A percentile compares a stretch with the other conserved stretches of the same genome.
Evolutionary conservation across 2,797 vertebrate species (phyloP).

Genomic region (Sarcophilus harrisii): DNA sequence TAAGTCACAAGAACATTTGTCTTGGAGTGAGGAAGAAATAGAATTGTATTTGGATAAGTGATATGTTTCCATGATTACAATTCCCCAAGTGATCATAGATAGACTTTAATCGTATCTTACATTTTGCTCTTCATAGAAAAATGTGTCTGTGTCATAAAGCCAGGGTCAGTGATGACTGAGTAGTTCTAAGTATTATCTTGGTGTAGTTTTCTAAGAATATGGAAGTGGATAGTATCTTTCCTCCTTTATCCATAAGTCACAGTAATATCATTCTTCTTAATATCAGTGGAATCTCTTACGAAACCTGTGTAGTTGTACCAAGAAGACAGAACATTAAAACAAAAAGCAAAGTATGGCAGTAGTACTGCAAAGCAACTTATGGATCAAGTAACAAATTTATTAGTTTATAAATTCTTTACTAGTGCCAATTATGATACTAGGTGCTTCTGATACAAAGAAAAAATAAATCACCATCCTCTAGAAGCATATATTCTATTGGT

Average conservation of each 20-base stretch:
- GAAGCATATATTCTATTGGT: neutral
- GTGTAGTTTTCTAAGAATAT: neutral
- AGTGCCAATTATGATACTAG: neutral
- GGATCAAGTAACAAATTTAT: neutral
- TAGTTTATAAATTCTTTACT: neutral
- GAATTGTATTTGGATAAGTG: rapidly evolving
- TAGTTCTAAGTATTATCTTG: neutral
- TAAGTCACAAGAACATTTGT: neutral
- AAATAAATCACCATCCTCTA: neutral
- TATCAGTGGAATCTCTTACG: neutral
- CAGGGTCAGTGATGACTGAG: neutral
- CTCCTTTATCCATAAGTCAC: neutral
- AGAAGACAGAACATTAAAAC: rapidly evolving
- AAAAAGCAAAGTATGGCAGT: neutral
- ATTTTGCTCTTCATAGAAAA: neutral
- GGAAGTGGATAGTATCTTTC: neutral
- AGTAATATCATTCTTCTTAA: neutral
- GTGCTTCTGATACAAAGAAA: neutral
- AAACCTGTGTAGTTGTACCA: neutral
- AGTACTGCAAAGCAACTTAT: neutral
- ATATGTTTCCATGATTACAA: neutral
- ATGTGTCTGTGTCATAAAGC: neutral
- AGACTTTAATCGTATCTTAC: neutral
- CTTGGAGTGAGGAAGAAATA: rapidly evolving
- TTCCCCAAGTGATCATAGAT: neutral